These are phyloP conservation scores for Ciconia maguari DNA, from an alignment of 2,113 vertebrate species.

Conservation along the genomic window DNA sequence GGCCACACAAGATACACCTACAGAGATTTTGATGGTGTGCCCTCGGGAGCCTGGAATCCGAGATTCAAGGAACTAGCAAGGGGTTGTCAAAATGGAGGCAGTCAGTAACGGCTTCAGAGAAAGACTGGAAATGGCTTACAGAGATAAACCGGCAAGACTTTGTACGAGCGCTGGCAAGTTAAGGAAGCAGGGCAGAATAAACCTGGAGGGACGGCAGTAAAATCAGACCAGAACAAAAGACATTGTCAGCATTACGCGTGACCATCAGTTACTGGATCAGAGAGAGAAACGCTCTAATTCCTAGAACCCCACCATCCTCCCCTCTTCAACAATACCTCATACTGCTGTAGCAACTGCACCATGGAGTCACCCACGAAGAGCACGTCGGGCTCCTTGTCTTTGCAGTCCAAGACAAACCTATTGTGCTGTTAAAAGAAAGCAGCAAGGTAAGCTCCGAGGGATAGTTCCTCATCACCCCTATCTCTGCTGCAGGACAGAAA, in stretches of 20 bases:
- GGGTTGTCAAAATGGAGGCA: background rate
- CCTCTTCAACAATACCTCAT: constrained; percentile 75
- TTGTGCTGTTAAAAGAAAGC: constrained; percentile 73
- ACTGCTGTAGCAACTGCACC: constrained; percentile 94
- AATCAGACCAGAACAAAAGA: fast-evolving
- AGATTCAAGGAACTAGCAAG: background rate
- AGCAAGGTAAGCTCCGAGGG: background rate
- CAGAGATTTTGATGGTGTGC: fast-evolving
- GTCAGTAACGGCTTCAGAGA: fast-evolving
- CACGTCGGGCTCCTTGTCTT: constrained; percentile 86
- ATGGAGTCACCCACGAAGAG: constrained; percentile 97
- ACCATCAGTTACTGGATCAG: fast-evolving
- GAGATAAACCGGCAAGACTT: fast-evolving
- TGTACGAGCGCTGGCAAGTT: background rate
- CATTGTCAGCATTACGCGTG: fast-evolving
- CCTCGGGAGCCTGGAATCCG: background rate
- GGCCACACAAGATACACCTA: background rate
- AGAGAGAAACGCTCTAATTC: too few species aligned
- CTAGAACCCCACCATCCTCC: background rate
- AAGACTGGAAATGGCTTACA: fast-evolving
- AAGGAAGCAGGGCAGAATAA: background rate
- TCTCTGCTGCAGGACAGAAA: background rate
- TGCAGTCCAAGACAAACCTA: constrained; percentile 83
- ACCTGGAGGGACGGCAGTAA: fast-evolving
- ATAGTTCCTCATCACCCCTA: background rate